A percentile compares a stretch with the other conserved stretches of the same genome.
These are phyloP conservation scores for Pogonocichla stellata DNA, from an alignment of 2,113 vertebrate species.

Conservation along the genomic window DNA sequence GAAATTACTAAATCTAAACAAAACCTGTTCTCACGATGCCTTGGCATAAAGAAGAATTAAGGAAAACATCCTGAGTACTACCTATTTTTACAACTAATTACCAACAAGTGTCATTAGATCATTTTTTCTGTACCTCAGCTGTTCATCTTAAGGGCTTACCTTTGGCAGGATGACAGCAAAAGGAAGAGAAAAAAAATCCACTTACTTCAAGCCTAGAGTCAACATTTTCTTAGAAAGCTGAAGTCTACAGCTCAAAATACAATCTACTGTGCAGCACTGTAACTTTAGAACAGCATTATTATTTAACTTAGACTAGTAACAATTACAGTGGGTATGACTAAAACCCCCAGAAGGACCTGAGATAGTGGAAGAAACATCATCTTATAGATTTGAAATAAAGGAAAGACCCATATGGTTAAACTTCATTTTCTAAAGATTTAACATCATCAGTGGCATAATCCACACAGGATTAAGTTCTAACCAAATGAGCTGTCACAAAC, in stretches of 20 bases:
- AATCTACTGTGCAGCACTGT: fast-evolving
- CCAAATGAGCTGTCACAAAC: not conserved
- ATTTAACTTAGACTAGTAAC: not conserved
- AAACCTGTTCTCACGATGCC: not conserved
- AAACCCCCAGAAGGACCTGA: not conserved
- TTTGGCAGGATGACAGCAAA: not conserved
- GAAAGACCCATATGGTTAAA: not conserved
- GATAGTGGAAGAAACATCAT: not conserved
- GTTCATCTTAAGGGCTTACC: not conserved
- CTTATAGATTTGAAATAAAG: not conserved
- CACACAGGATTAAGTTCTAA: not conserved
- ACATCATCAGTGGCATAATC: not conserved
- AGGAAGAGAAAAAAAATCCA: not conserved
- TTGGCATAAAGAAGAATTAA: not conserved
- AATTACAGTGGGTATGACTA: not conserved
- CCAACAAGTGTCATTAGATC: not conserved
- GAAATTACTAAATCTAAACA: not conserved
- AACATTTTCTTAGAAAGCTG: not conserved
- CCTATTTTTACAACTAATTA: not conserved
- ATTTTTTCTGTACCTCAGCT: not conserved
- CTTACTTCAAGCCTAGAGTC: not conserved
- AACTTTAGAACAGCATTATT: not conserved
- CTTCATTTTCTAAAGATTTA: not conserved
- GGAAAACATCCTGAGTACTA: not conserved
- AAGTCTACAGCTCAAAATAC: not conserved